Evolutionary conservation across 2,113 vertebrate species (phyloP).

Genomic region (Malurus cyaneus): DNA sequence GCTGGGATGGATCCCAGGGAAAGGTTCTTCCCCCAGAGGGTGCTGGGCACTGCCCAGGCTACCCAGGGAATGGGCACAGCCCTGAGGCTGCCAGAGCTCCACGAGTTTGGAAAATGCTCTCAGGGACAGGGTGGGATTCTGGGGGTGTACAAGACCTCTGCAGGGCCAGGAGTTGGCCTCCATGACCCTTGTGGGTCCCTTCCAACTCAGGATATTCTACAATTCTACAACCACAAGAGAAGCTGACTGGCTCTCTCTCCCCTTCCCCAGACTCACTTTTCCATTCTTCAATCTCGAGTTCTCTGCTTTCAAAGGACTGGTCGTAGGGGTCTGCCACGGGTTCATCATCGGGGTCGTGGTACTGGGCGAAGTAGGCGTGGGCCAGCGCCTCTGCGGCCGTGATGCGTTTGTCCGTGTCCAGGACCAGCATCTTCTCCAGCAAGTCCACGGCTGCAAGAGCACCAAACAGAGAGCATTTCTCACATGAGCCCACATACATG

Average conservation of each 20-base stretch:
- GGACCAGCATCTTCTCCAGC: constrained; percentile 96
- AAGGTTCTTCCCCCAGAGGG: neutral
- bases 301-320: constrained; percentile 96
- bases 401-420: constrained; percentile 96
- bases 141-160: neutral
- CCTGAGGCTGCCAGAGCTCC: neutral
- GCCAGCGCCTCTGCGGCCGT: constrained; percentile 92
- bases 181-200: neutral
- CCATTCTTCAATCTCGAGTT: constrained; percentile 97
- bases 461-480: neutral
- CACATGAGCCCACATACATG: accelerated
- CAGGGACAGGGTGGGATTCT: neutral
- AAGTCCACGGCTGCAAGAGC: constrained; percentile 86
- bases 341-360: constrained; percentile 95
- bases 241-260: neutral
- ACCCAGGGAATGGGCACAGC: neutral
- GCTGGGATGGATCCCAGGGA: accelerated
- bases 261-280: constrained; percentile 81
- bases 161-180: neutral
- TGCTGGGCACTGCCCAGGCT: neutral
- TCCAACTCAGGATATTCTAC: neutral
- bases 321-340: constrained; percentile 96
- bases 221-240: neutral
- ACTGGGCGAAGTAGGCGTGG: constrained; percentile 92
- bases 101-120: accelerated